Evolutionary conservation across 2,888 invertebrate genomes (phyloP), one percentile per base, ranked within the genome.

Genomic region (Drosophila paranaensis): DNA sequence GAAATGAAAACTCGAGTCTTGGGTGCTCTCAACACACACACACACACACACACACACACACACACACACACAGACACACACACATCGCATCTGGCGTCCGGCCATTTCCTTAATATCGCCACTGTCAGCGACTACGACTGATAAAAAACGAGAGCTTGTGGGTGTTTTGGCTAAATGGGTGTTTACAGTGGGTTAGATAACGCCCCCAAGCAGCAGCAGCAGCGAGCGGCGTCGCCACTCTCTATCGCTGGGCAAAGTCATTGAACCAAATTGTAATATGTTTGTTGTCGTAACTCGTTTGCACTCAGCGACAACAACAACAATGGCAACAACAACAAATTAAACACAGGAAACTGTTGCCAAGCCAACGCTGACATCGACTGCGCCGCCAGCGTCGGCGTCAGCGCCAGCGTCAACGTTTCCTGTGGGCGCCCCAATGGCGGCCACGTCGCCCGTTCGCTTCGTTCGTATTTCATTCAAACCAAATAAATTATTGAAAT

Each of bases 341-440:
- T 74, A 74, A 74, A 73, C 68, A 80, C 90, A 89, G 89, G 89
- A 90, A 90, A 90, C 89, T 88, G 87, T 87, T 84, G 79, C 82
- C 79, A 89, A 85, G 69, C 79, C 71, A 84, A 75, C 80, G 76
- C 72, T 72, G 66, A 69, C 73, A 40, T 42, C 64, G 74, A 63
- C 73, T 48, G 68, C 74, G 81, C 74, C 57, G 82, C 68, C 64
- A 37, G 63, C 82, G 81, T 30, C 46, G 46, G 30, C 82, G 81
- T 68, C 71, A 69, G 65, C 82, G 81, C 9, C 30, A 30, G 30
- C 82, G 82, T 69, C 71, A 69, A 77, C 79, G 89, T 90, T 90
- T 91, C 91, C 91, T 91, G 91, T 91, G 90, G 90, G 90, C 90
- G 90, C 84, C 84, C 84, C 87, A 83, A 88, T 82, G 83, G 83